Percentiles rank a stretch among this genome's conserved stretches.
phyloP scores from a whole-genome alignment of 64 coral and sea anemone species.

The Catalaphyllia jardinei region DNA sequence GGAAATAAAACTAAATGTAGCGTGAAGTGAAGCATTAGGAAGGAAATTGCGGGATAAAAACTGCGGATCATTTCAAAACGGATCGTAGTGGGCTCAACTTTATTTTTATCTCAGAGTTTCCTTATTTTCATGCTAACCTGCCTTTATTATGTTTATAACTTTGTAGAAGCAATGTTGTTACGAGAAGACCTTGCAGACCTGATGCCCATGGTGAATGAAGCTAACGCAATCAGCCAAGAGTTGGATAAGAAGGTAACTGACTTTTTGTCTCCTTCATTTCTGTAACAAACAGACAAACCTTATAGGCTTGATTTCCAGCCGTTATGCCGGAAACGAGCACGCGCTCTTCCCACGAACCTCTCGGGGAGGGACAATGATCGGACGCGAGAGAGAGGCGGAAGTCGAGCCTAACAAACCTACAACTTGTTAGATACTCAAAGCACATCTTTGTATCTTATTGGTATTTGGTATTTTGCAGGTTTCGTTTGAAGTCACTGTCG shows the following conservation, averaged over 20 bases:
- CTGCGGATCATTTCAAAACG: too few species aligned
- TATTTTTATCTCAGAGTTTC: too few species aligned
- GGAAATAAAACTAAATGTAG: too few species aligned
- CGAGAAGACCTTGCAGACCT: slow-evolving; percentile 86
- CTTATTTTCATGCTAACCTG: not conserved
- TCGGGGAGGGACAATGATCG: too few species aligned
- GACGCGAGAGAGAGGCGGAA: too few species aligned
- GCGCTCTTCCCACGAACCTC: too few species aligned
- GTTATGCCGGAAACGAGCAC: too few species aligned
- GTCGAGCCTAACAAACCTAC: too few species aligned
- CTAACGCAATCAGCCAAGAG: slow-evolving; percentile 92
- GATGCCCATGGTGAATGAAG: slow-evolving; percentile 93
- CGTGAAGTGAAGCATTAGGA: not conserved
- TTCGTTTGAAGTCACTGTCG: slow-evolving; percentile 81
- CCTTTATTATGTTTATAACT: not conserved
- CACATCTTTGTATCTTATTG: not conserved
- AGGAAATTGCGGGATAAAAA: not conserved
- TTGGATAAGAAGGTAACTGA: slow-evolving; percentile 81
- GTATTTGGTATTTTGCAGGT: slow-evolving; percentile 49
- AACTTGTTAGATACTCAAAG: not conserved
- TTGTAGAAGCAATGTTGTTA: slow-evolving; percentile 71
- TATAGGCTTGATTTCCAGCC: too few species aligned
- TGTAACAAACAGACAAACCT: too few species aligned
- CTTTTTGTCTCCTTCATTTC: too few species aligned
- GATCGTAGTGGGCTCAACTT: too few species aligned